Base-by-base conservation (phyloP, 2,888 invertebrate genomes). In the Cabera pusaria region DNA sequence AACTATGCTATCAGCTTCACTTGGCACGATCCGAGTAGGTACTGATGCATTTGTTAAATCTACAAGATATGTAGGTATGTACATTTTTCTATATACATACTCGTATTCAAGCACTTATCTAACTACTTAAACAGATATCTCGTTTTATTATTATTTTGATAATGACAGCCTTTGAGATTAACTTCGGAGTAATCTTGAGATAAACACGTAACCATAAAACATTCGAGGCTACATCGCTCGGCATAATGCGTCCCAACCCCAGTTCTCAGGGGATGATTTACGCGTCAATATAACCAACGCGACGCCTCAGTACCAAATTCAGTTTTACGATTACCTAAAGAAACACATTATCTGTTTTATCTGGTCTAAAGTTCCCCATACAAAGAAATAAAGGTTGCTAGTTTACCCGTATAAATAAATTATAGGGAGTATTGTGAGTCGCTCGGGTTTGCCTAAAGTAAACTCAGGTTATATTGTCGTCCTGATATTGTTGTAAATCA, bases 321-420 rank as follows among this genome's bases (percentile, higher is more conserved):
- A 59, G 53, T 61, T 84, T 84, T 80, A 86, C 81, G 85, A 85
- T 74, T 77, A 70, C 56, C 76, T 78, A 80, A 83, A 83, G 68
- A 60, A 66, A 75, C 77, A 72, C 78, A 83, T 84, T 85, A 85
- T 82, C 81, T 72, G 62, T 73, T 80, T 84, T 84, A 86, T 84
- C 81, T 73, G 69, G 73, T 72, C 78, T 77, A 70, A 79, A 83
- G 73, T 60, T 67, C 45, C 57, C 69, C 70, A 64, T 73, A 82
- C 81, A 84, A 82, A 79, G 75, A 80, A 78, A 86, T 87, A 87
- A 85, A 85, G 74, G 72, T 67, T 64, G 61, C 66, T 64, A 71
- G 75, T 82, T 77, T 75, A 72, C 71, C 62, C 69, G 72, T 77
- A 77, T 85, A 84, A 83, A 88, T 87, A 86, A 83, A 86, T 85